Base-by-base conservation (phyloP, 2,888 invertebrate species). In the Tipula vernalis region DNA sequence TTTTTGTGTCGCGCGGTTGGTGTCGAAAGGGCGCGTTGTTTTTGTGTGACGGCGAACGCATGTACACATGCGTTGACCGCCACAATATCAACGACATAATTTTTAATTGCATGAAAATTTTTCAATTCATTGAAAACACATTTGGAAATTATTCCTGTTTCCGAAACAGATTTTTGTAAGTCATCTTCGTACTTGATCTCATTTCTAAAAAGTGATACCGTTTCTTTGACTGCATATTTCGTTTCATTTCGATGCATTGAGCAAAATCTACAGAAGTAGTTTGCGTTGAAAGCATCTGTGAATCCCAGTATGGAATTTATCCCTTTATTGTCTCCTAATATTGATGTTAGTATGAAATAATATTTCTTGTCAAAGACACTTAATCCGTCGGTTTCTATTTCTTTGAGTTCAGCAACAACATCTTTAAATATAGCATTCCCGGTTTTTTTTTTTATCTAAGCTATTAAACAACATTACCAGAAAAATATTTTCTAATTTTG, bases 281-380 rank as follows among this genome's bases (percentile, higher is more conserved):
- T 86, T 18, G 86, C 86, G 8, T 71, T 71, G 51, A 87, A 87
- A n/a, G 85, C 28, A n/a, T 87, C 86, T 44, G 86, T 87, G 15
- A 87, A 87, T 10, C 71, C 85, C 15, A 87, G 15, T 13, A 87
- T 18, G n/a, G 87, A 87, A 47, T 87, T 87, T 13, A 87, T 39
- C 36, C 86, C 87, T 86, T 87, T 87, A 86, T 87, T 87, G n/a
- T 87, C 87, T 4, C 86, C 86, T 28, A 83, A 18, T 71, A 36
- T 85, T 15, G 36, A 36, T 41, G 39, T 42, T 87, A 85, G 18
- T 0, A 86, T 71, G 71, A 87, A 87, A 51, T 13, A 84, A 83
- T 44, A 13, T 85, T 8, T n/a, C 41, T 39, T 13, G 1, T 36
- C 71, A 15, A 12, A 15, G 5, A 87, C 36, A 15, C 0, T 6